Conservation (phyloP, 2,888 invertebrate genomes). For the Tholera decimalis region DNA sequence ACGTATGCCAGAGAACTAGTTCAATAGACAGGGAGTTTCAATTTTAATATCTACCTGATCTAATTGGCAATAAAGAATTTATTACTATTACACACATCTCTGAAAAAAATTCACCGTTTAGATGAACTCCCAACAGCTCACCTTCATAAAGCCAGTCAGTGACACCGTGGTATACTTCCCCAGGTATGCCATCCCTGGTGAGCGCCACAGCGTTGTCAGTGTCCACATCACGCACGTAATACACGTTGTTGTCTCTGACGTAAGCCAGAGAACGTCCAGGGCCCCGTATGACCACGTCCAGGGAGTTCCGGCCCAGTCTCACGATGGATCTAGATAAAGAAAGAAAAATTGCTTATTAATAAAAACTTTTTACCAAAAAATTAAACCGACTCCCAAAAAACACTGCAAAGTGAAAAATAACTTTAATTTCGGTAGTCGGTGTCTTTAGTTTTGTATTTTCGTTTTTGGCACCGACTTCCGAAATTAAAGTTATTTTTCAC, state of each 20-base stretch:
- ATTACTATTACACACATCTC: too few relatives aligned
- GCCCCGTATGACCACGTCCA: constrained; percentile 93
- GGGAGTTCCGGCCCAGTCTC: constrained; percentile 87
- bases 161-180: constrained; percentile 95
- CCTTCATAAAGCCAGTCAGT: constrained; percentile 99
- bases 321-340: constrained; percentile 78
- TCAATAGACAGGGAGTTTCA: too few relatives aligned
- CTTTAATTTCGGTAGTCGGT: too few relatives aligned
- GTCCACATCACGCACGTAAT: constrained; percentile 87
- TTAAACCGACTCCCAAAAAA: too few relatives aligned
- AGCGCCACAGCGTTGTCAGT: constrained; percentile 82
- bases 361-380: too few relatives aligned
- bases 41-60: too few relatives aligned
- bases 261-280: constrained; percentile 87
- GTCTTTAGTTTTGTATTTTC: too few relatives aligned
- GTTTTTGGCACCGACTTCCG: too few relatives aligned
- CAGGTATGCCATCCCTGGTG: constrained; percentile 92
- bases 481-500: too few relatives aligned
- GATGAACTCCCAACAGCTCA: constrained; percentile 69
- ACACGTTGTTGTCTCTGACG: constrained; percentile 94
- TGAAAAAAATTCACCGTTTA: background rate
- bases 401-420: too few relatives aligned
- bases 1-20: too few relatives aligned
- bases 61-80: too few relatives aligned
- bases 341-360: background rate